Conservation (phyloP, 2,888 invertebrate genomes). For the Leptinotarsa peninsularis region DNA sequence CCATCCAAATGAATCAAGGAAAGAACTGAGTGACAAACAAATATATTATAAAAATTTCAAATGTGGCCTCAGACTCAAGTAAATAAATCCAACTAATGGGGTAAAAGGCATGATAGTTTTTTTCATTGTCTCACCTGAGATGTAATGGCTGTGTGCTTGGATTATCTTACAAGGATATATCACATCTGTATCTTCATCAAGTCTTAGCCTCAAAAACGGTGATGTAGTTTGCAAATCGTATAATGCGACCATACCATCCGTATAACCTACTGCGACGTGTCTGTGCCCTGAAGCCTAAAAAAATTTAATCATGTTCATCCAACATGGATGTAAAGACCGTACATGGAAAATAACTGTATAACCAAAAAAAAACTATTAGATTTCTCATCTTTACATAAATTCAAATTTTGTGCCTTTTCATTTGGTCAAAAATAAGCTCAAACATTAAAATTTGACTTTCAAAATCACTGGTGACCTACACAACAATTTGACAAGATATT, state of each 20-base stretch:
- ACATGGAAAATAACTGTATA: no score
- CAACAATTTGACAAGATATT: no score
- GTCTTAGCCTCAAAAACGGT: constrained; percentile 62
- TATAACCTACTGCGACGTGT: constrained; percentile 75
- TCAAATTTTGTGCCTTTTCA: no score
- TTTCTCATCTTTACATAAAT: no score
- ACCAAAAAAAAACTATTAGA: no score
- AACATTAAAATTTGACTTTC: no score
- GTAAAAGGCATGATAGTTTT: background rate
- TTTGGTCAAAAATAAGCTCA: no score
- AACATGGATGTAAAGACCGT: background rate
- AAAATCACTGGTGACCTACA: no score
- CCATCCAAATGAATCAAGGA: constrained; percentile 66
- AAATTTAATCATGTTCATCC: background rate
- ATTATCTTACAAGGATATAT: constrained; percentile 73
- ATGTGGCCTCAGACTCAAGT: background rate
- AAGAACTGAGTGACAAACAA: constrained; percentile 59
- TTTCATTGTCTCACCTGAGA: constrained; percentile 69
- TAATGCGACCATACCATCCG: constrained; percentile 75
- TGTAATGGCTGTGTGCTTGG: constrained; percentile 70
- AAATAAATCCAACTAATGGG: background rate
- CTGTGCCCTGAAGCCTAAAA: constrained; percentile 70
- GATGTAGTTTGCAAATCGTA: constrained; percentile 72
- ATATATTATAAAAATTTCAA: background rate
- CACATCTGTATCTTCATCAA: constrained; percentile 64